Evolutionary conservation across 2,888 invertebrate species (phyloP), one percentile per base, ranked within the genome.

Genomic region (Drosophila pseudotakahashii): DNA sequence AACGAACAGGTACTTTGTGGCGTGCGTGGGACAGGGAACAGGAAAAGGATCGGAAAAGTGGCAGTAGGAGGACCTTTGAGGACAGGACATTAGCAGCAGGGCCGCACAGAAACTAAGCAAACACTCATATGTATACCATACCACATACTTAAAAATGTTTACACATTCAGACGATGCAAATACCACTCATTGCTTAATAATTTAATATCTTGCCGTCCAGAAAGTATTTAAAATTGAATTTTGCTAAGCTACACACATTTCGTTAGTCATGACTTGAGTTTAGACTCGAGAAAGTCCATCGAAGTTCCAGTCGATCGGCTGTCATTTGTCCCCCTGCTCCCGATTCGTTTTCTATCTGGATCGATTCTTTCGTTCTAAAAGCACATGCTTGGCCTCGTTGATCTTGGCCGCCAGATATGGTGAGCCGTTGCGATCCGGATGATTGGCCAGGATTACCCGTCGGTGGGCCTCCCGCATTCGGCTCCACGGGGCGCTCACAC

Each of bases 351-450:
- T 5, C 26, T 26, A 45, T 30, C 47, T 47, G 10, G 14, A 14
- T 3, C 10, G n/a, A 30, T 47, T 47, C 14, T 14, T 30, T 10
- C 7, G 7, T 5, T 16, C 11, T 14, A 61, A 14, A 41, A 66
- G 48, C 16, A 51, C 10, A 34, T 99, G 99, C 93, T 99, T 99
- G 0, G 99, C 99, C 94, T 99, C 98, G 91, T 99, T 99, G 73
- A 99, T 98, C 94, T 99, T 99, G 5, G 98, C 96, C 64, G 99
- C 99, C 67, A 99, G 92, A 85, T 98, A 97, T 0, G 99, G 99
- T 6, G 99, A 99, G 14, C 99, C 99, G 42, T 98, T 98, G 92
- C 96, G 94, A 92, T 99, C 99, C 1, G 99, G 99, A 93, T 99
- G 99, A 93, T 99, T 99, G 53, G 62, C 53, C 62, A 53, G 14